A percentile compares a stretch with the other conserved stretches of the same genome.
These are phyloP conservation scores for Phymanthus crucifer DNA, from an alignment of 92 coral and sea anemone genomes.

Conservation along the genomic window DNA sequence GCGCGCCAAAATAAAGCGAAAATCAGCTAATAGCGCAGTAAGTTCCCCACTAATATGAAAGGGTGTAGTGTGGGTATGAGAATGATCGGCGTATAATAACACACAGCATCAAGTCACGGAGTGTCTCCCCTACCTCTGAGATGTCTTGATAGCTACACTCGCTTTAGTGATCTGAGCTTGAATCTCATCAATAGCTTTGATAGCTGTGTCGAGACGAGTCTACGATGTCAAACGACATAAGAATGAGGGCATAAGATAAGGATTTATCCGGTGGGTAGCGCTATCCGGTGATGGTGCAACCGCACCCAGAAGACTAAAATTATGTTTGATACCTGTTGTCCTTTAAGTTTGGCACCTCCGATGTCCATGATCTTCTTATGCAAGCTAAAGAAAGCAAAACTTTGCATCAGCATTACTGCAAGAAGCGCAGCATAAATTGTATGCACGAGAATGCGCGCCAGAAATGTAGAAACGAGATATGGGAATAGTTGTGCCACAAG, in stretches of 20 bases:
- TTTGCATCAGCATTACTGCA: background rate
- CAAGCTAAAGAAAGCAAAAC: slow-evolving; percentile 47
- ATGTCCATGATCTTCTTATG: slow-evolving; percentile 99
- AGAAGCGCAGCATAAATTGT: no score
- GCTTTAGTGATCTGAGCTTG: slow-evolving; percentile 89
- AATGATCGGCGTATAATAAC: background rate
- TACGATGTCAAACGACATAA: slow-evolving; percentile 2
- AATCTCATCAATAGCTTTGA: slow-evolving; percentile 88
- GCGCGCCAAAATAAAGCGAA: no score
- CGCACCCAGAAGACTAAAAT: background rate
- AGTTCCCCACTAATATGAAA: no score
- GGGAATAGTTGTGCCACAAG: no score
- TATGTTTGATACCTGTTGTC: slow-evolving; percentile 70
- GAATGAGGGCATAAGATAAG: background rate
- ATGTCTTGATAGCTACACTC: slow-evolving; percentile 91
- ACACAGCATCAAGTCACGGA: no score
- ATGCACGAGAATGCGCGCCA: no score
- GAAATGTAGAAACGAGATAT: no score
- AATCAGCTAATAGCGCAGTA: no score
- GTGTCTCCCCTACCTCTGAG: slow-evolving; percentile 65
- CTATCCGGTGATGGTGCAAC: no score
- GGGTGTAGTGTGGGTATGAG: background rate
- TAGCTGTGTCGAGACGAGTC: slow-evolving; percentile 71
- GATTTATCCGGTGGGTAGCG: no score
- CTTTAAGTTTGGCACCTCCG: slow-evolving; percentile 92